Percentiles rank a stretch among this genome's conserved stretches.
Evolutionary conservation across 2,113 vertebrate species (phyloP).

Genomic region (Aix galericulata): DNA sequence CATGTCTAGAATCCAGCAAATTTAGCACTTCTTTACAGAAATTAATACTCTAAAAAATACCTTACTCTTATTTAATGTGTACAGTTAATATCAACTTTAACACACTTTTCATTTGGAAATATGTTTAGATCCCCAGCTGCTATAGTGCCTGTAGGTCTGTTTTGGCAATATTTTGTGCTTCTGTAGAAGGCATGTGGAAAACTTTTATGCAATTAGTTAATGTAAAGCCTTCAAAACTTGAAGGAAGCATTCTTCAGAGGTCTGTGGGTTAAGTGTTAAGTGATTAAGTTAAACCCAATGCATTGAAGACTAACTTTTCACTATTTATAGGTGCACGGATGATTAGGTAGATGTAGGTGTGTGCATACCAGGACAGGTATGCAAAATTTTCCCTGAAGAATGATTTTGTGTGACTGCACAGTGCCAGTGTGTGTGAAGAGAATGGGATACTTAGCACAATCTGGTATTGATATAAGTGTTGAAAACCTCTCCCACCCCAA

Average conservation of each 20-base stretch:
- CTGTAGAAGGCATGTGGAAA: neutral
- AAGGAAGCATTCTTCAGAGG: neutral
- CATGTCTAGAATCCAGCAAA: neutral
- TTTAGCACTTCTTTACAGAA: neutral
- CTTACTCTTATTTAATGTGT: neutral
- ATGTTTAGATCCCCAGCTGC: neutral
- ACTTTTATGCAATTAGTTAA: neutral
- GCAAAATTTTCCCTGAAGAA: accelerated
- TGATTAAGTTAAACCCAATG: neutral
- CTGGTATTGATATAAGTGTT: no score
- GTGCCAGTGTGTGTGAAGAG: accelerated
- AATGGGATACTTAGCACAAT: neutral
- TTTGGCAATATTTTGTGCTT: neutral
- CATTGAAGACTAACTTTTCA: neutral
- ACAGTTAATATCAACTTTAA: neutral
- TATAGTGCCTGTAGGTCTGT: accelerated
- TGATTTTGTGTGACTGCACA: neutral
- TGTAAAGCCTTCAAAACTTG: neutral
- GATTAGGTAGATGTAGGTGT: neutral
- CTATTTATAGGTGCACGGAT: accelerated
- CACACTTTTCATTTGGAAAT: neutral
- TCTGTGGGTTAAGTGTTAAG: neutral
- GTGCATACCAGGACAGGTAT: accelerated
- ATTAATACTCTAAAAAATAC: neutral
- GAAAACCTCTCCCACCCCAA: neutral